phyloP scores from a whole-genome alignment of 2,888 invertebrate species.

The Epirrita christyi region DNA sequence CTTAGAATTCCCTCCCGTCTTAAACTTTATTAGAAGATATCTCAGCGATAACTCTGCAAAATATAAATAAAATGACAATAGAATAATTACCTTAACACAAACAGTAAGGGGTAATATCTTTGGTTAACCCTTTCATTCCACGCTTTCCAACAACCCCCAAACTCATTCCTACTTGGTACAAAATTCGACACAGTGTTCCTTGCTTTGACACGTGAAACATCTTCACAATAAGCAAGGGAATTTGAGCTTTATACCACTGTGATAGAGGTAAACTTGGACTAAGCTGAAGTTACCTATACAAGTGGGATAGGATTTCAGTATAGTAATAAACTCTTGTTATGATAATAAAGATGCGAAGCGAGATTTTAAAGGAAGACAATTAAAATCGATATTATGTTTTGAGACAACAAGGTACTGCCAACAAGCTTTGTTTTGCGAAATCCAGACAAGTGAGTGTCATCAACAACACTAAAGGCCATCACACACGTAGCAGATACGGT shows the following conservation, averaged over 20 bases:
- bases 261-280: background rate
- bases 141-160: background rate
- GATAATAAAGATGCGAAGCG: constrained; percentile 31
- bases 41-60: constrained; percentile 70
- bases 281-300: constrained; percentile 23
- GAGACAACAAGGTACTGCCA: background rate
- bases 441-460: no score
- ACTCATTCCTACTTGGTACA: background rate
- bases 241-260: constrained; percentile 1
- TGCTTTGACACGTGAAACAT: constrained; percentile 7
- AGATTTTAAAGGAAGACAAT: constrained; percentile 21
- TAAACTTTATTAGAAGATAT: constrained; percentile 78
- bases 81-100: constrained; percentile 71
- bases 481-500: no score
- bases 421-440: no score
- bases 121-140: constrained; percentile 52
- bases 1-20: constrained; percentile 72
- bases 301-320: constrained; percentile 33
- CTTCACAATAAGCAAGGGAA: background rate
- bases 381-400: constrained; percentile 31
- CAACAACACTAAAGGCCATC: no score
- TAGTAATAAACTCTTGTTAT: constrained; percentile 34
- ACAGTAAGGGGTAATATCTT: constrained; percentile 52
- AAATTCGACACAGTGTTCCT: constrained; percentile 5
- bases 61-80: constrained; percentile 82